phyloP scores from a whole-genome alignment of 2,797 vertebrate species.

The Phalanger gymnotis region DNA sequence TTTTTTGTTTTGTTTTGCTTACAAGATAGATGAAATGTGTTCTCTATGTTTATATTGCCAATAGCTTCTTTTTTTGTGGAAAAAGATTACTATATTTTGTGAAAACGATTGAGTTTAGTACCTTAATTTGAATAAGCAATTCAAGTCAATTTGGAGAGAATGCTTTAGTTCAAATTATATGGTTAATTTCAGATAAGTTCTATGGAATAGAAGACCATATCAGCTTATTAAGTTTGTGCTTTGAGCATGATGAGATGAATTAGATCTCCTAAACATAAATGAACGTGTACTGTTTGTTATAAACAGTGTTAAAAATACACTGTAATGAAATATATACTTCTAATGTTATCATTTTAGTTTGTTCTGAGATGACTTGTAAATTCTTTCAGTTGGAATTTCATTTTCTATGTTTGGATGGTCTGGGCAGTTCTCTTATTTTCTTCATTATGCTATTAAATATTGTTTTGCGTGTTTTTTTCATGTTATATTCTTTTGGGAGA shows the following conservation, averaged over 20 bases:
- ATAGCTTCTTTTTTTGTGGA: neutral
- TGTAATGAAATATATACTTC: neutral
- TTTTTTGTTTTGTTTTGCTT: too few relatives aligned
- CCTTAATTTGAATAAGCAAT: neutral
- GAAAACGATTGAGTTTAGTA: neutral
- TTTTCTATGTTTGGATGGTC: too few relatives aligned
- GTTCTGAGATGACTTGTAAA: too few relatives aligned
- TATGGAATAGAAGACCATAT: too few relatives aligned
- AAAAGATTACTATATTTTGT: neutral
- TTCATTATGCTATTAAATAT: too few relatives aligned
- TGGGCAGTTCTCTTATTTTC: too few relatives aligned
- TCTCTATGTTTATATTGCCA: neutral
- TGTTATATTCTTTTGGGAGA: too few relatives aligned
- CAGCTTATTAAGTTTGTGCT: neutral
- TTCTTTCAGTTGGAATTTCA: too few relatives aligned
- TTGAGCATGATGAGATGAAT: slow-evolving; percentile 27
- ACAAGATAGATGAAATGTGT: neutral
- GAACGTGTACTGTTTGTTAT: neutral
- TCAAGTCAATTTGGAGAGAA: neutral
- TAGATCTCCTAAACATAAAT: neutral
- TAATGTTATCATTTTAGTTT: slow-evolving; percentile 26
- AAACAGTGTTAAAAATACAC: neutral
- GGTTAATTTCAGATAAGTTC: slow-evolving; percentile 18
- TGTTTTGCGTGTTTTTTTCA: too few relatives aligned
- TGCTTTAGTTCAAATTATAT: neutral